Percentiles rank a stretch among this genome's conserved stretches.
Evolutionary conservation across 2,113 vertebrate genomes (phyloP).

Genomic region (Xiphias gladius): DNA sequence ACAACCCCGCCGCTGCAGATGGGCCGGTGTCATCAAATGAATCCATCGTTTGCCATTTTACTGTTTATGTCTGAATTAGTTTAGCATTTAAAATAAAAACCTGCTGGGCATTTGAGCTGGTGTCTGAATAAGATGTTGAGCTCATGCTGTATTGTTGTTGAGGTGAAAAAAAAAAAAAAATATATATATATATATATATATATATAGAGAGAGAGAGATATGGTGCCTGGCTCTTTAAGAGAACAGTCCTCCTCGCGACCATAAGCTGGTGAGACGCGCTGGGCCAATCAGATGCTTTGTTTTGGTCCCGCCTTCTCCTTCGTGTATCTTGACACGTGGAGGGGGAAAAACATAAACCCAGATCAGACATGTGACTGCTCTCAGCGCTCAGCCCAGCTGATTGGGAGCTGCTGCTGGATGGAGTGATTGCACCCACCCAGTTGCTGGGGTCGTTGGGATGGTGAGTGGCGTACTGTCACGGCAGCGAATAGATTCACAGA

Average conservation of each 20-base stretch:
- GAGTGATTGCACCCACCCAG: constrained; percentile 49
- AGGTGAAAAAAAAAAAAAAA: constrained; percentile 14
- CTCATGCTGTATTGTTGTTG: constrained; percentile 47
- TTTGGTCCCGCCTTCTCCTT: constrained; percentile 77
- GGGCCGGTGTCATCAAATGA: neutral
- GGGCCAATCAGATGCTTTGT: constrained; percentile 79
- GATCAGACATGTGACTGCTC: constrained; percentile 74
- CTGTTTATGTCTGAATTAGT: neutral
- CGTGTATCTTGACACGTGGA: constrained; percentile 80
- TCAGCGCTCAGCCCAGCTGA: constrained; percentile 77
- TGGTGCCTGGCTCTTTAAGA: constrained; percentile 72
- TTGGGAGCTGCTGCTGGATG: constrained; percentile 68
- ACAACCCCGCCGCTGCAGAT: neutral
- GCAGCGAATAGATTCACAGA: constrained; percentile 49
- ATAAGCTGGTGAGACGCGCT: constrained; percentile 70
- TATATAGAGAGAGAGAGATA: neutral
- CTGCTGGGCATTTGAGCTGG: neutral
- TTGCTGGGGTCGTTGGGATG: constrained; percentile 42
- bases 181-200: too few relatives aligned
- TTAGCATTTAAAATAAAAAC: neutral
- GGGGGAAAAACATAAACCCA: constrained; percentile 74
- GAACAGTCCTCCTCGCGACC: constrained; percentile 39
- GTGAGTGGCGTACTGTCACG: constrained; percentile 50
- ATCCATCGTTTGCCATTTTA: neutral
- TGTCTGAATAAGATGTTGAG: constrained; percentile 24